phyloP scores from a whole-genome alignment of 2,797 vertebrate species.

The Chaetophractus vellerosus region DNA sequence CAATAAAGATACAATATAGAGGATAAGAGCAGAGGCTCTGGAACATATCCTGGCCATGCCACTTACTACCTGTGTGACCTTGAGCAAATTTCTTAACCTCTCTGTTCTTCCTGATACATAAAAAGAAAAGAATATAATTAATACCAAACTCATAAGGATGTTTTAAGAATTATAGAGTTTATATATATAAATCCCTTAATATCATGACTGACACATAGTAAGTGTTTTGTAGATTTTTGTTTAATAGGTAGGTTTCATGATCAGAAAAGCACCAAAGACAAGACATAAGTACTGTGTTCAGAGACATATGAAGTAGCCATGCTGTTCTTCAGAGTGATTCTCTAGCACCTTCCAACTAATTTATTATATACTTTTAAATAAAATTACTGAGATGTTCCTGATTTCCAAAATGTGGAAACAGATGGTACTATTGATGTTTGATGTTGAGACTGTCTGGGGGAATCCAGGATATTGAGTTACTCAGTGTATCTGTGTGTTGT shows the following conservation, averaged over 20 bases:
- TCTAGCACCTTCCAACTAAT: neutral
- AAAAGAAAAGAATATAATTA: neutral
- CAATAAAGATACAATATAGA: neutral
- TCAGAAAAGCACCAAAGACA: neutral
- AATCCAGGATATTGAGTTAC: neutral
- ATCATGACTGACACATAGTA: neutral
- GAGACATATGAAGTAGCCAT: neutral
- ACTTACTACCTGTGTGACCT: neutral
- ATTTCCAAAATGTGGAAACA: neutral
- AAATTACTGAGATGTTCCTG: neutral
- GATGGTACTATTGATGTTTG: neutral
- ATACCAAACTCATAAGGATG: neutral
- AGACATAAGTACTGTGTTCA: neutral
- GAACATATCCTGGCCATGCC: neutral
- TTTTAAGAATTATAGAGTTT: neutral
- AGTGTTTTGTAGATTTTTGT: neutral
- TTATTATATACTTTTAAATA: neutral
- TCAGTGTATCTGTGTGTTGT: neutral
- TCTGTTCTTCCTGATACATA: neutral
- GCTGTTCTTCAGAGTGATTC: neutral
- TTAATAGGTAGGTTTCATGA: neutral
- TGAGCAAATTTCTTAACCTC: neutral
- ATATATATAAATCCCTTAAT: neutral
- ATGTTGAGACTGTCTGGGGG: neutral
- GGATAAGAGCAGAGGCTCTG: too few relatives aligned